Base-by-base conservation (phyloP, 1,140 invertebrate genomes). In the Glossosoma conforme region DNA sequence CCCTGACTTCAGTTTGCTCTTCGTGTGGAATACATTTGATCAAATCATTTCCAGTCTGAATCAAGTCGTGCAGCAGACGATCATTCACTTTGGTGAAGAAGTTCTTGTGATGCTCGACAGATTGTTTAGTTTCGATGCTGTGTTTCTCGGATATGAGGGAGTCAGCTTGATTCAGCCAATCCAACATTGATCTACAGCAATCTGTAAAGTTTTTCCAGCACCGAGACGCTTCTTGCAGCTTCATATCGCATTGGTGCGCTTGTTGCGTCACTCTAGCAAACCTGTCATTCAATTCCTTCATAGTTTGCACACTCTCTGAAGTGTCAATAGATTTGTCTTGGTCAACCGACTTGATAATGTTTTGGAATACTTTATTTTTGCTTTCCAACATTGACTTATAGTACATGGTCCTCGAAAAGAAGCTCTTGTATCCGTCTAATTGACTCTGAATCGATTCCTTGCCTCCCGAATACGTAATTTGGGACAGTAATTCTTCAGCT, bases 331-430 rank as follows among this genome's bases (percentile, higher is more conserved):
- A 84, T 48, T 83, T 81, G 54, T 83, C 81, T 47, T 81, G 74
- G 41, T 87, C 83, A 2, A 89, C 81, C 0, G 87, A 80, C 60
- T 87, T 86, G 0, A 87, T 75, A n/a, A 96, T 87, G 61, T 84
- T 93, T 54, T 85, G 82, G 67, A 93, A 86, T n/a, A 95, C 84
- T 72, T 95, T 94, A 66, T 93, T 95, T 69, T 94, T 94, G 61
- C 89, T 94, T 59, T 95, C 91, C 30, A 96, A 64, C 85, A 94
- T 93, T 0, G 91, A 93, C 63, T 88, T 89, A 67, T 95, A 94
- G 66, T 94, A 94, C 0, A 91, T 79, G 0, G 84, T 89, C 49
- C 91, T 80, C 0, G 89, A 85, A 66, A 95, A 93, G 72, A 93
- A 93, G 13, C 81, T 77, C 66, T 93, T 92, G 61, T 96, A 88